Percentiles rank a stretch among this genome's conserved stretches.
Evolutionary conservation across 2,113 vertebrate species (phyloP).

Genomic region (Carollia perspicillata): DNA sequence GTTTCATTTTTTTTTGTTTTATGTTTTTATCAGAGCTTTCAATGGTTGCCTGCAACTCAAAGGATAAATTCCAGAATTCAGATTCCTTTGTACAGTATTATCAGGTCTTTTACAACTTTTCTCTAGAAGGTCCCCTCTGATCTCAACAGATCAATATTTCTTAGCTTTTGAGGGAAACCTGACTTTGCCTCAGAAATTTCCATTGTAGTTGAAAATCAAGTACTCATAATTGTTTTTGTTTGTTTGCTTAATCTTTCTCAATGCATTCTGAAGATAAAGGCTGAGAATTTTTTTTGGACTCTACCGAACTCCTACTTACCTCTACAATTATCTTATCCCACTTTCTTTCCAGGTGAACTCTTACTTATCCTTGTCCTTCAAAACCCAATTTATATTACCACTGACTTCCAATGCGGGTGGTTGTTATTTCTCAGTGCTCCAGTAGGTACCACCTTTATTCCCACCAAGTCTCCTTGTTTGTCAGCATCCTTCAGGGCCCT

Average conservation of each 20-base stretch:
- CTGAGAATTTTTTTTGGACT: background rate
- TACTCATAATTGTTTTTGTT: background rate
- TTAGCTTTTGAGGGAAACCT: background rate
- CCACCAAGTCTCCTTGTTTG: background rate
- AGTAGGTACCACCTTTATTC: background rate
- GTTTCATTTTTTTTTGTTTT: background rate
- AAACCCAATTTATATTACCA: background rate
- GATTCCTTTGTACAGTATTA: background rate
- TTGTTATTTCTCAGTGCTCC: background rate
- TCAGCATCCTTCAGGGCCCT: background rate
- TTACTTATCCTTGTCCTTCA: background rate
- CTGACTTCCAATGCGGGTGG: background rate
- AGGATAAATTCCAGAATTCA: background rate
- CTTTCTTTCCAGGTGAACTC: background rate
- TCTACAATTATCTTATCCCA: background rate
- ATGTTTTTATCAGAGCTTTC: background rate
- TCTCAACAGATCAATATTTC: background rate
- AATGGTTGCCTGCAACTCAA: background rate
- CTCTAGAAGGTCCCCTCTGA: constrained; percentile 1
- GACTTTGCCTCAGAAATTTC: background rate
- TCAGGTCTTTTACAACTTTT: background rate
- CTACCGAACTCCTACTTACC: background rate
- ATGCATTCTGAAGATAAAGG: background rate
- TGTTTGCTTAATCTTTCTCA: background rate
- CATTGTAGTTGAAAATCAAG: constrained; percentile 22